These are phyloP conservation scores for Ennomos quercinarius DNA, from an alignment of 2,888 invertebrate genomes.

Conservation along the genomic window DNA sequence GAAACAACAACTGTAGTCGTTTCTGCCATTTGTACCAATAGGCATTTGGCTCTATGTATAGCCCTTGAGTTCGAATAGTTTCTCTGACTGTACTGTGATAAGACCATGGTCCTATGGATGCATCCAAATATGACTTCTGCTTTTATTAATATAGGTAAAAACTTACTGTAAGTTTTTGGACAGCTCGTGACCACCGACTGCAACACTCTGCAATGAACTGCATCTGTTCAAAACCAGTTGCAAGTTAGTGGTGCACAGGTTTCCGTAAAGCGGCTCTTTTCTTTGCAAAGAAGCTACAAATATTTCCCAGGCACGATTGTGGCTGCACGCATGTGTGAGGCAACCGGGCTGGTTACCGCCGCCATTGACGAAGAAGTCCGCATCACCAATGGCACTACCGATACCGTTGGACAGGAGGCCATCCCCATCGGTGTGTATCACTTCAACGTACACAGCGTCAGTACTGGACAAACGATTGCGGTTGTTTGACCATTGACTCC, in stretches of 20 bases:
- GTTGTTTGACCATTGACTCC: conserved; percentile 51
- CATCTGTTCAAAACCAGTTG: conserved; percentile 56
- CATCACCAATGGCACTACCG: conserved; percentile 90
- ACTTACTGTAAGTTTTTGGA: conserved; percentile 53
- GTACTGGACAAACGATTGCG: conserved; percentile 45
- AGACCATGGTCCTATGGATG: no score
- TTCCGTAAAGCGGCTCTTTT: conserved; percentile 48
- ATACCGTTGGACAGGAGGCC: conserved; percentile 83
- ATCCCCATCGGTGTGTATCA: conserved; percentile 66
- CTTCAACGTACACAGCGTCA: conserved; percentile 69
- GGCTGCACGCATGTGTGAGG: conserved; percentile 53
- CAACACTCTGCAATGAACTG: conserved; percentile 43
- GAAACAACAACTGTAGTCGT: no score
- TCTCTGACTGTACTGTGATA: no score
- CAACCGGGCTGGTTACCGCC: conserved; percentile 88
- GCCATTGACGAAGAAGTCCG: conserved; percentile 95
- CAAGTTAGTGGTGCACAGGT: conserved; percentile 46
- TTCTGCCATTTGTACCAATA: no score
- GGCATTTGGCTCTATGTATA: no score
- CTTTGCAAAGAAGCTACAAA: conserved; percentile 55
- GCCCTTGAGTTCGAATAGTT: no score
- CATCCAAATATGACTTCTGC: no score
- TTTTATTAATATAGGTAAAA: neutral
- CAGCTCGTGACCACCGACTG: conserved; percentile 54
- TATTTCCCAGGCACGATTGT: conserved; percentile 62